Conservation (phyloP, 2,113 vertebrate species). For the Etheostoma spectabile region DNA sequence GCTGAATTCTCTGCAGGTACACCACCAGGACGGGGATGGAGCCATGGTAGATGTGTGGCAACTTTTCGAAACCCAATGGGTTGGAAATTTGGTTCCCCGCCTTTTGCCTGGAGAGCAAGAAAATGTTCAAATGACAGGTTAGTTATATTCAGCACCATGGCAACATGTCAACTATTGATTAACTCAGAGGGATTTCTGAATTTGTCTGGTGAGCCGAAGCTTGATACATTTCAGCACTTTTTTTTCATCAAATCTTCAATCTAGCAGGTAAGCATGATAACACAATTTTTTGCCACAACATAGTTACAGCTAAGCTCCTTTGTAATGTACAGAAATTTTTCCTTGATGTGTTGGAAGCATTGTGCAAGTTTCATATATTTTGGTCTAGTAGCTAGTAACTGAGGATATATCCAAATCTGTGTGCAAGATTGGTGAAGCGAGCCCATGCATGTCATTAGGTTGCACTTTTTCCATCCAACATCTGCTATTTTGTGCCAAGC, state of each 20-base stretch:
- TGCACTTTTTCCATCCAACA: neutral
- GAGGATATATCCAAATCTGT: neutral
- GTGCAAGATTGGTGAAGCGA: neutral
- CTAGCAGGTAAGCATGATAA: neutral
- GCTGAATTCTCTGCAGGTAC: slow-evolving; percentile 78
- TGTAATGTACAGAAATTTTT: neutral
- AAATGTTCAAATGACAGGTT: neutral
- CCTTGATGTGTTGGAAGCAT: neutral
- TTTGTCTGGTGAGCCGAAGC: neutral
- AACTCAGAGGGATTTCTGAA: neutral
- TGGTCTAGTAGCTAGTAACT: neutral
- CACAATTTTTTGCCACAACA: neutral
- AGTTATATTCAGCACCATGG: neutral
- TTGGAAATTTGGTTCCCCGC: neutral
- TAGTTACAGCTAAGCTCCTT: neutral
- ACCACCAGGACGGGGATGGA: slow-evolving; percentile 80
- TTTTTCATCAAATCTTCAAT: neutral
- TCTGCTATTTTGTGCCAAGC: neutral
- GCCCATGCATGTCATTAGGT: neutral
- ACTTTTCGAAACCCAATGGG: neutral
- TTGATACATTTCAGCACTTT: neutral
- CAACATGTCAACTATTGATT: neutral
- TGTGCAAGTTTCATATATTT: neutral
- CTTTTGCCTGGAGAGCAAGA: slow-evolving; percentile 39
- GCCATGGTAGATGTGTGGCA: slow-evolving; percentile 1